Conservation (phyloP, 2,888 invertebrate species). For the Polymixis flavicincta region DNA sequence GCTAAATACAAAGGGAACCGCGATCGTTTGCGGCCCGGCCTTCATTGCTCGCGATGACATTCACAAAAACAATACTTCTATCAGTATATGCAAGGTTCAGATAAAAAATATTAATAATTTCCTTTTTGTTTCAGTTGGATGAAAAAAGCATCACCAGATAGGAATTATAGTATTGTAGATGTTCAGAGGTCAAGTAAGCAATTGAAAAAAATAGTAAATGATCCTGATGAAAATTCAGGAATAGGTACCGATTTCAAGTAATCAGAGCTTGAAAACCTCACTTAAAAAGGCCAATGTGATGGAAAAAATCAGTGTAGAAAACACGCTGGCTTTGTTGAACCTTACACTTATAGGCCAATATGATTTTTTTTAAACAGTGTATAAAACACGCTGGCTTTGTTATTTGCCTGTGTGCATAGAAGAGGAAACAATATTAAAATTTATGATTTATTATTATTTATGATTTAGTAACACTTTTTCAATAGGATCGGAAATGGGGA, state of each 20-base stretch:
- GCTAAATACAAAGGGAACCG: constrained; percentile 87
- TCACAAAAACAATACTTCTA: constrained; percentile 88
- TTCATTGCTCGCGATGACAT: constrained; percentile 89
- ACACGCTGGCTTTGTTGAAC: too few relatives aligned
- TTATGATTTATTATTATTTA: too few relatives aligned
- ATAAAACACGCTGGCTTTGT: not conserved
- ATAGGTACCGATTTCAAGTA: not conserved
- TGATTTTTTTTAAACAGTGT: too few relatives aligned
- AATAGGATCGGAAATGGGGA: not conserved
- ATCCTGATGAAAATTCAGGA: not conserved
- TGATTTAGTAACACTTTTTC: too few relatives aligned
- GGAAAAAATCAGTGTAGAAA: not conserved
- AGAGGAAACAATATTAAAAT: not conserved
- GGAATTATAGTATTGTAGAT: not conserved
- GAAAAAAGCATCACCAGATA: not conserved
- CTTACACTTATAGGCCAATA: too few relatives aligned
- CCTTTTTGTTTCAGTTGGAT: not conserved
- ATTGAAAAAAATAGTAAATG: not conserved
- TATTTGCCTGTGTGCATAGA: too few relatives aligned
- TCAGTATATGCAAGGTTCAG: constrained; percentile 75
- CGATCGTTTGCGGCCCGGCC: constrained; percentile 87
- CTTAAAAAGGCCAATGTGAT: not conserved
- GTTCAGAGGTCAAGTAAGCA: not conserved
- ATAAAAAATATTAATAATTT: constrained; percentile 52
- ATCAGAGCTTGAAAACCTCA: not conserved